Percentiles rank a stretch among this genome's conserved stretches.
phyloP scores from a whole-genome alignment of 2,888 invertebrate species.

The Cantharis rufa region DNA sequence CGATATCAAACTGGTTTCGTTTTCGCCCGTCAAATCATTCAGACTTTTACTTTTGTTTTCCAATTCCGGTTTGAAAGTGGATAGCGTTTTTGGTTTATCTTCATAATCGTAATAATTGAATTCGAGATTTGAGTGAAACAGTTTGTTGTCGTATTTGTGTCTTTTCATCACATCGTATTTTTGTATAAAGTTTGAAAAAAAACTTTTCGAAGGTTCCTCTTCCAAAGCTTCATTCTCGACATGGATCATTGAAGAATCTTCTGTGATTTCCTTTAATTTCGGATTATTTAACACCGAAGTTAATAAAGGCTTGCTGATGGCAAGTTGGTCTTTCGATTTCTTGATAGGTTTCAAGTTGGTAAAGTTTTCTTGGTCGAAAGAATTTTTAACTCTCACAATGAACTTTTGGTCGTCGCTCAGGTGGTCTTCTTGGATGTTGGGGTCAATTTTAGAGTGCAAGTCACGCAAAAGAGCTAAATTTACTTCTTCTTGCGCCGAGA shows the following conservation, averaged over 20 bases:
- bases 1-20: neutral
- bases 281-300: conserved; percentile 49
- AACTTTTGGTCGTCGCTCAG: conserved; percentile 46
- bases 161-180: conserved; percentile 3
- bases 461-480: conserved; percentile 43
- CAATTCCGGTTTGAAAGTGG: conserved; percentile 20
- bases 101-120: conserved; percentile 25
- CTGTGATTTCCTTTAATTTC: conserved; percentile 44
- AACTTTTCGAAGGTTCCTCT: neutral
- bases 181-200: neutral
- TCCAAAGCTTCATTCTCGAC: conserved; percentile 35
- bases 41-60: conserved; percentile 39
- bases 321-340: conserved; percentile 46
- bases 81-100: neutral
- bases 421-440: conserved; percentile 43
- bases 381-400: conserved; percentile 45
- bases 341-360: conserved; percentile 42
- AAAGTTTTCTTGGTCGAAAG: conserved; percentile 42
- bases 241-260: conserved; percentile 41
- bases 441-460: conserved; percentile 48
- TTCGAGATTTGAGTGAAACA: conserved; percentile 22
- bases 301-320: conserved; percentile 51
- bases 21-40: conserved; percentile 32
- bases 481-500: conserved; percentile 46
- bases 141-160: conserved; percentile 25